Conservation (phyloP, 2,888 invertebrate species). For the Temnothorax ravouxi region DNA sequence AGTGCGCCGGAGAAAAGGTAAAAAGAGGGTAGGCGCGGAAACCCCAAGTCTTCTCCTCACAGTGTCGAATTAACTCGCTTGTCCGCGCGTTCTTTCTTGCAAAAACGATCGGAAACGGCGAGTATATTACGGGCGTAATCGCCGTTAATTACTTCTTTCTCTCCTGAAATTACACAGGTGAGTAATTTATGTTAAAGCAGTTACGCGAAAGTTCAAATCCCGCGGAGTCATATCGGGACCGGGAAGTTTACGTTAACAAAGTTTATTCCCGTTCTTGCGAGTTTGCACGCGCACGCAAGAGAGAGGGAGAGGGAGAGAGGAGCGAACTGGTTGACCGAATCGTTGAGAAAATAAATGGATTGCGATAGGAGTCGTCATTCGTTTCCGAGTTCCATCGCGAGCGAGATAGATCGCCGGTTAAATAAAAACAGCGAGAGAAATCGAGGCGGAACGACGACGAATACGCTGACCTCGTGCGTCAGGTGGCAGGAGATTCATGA, state of each 20-base stretch:
- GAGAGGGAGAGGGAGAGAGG: not conserved
- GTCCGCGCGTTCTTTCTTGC: constrained; percentile 37
- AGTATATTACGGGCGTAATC: constrained; percentile 49
- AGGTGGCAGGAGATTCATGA: constrained; percentile 74
- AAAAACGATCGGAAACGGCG: constrained; percentile 45
- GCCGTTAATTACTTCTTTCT: constrained; percentile 51
- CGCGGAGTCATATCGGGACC: constrained; percentile 18
- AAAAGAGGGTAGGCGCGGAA: constrained; percentile 37
- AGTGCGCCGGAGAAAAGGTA: constrained; percentile 35
- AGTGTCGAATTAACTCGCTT: constrained; percentile 37
- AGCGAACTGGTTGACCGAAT: constrained; percentile 27
- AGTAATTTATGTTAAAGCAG: constrained; percentile 40
- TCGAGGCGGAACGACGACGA: constrained; percentile 58
- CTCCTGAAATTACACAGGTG: constrained; percentile 42
- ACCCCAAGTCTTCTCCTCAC: not conserved
- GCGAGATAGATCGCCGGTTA: constrained; percentile 68
- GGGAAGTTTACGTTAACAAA: constrained; percentile 50
- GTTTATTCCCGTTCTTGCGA: constrained; percentile 33
- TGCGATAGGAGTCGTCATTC: constrained; percentile 67
- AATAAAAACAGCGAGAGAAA: constrained; percentile 70
- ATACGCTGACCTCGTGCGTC: constrained; percentile 70
- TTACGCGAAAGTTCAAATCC: constrained; percentile 37
- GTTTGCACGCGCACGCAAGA: not conserved
- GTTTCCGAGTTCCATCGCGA: constrained; percentile 70
- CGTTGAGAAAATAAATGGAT: constrained; percentile 57